phyloP scores from a whole-genome alignment of 1,140 invertebrate species.

The Hyles euphorbiae region DNA sequence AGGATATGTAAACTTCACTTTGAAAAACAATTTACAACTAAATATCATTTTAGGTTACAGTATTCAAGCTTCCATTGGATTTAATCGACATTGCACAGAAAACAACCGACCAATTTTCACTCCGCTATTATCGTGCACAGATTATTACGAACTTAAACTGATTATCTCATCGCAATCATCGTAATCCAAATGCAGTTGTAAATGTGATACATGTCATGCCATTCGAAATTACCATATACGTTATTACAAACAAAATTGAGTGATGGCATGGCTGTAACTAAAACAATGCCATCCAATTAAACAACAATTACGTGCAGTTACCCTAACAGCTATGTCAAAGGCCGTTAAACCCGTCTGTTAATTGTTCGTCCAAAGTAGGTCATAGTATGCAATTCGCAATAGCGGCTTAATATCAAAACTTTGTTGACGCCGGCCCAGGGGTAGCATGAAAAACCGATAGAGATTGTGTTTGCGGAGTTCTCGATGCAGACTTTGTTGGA shows the following conservation, averaged over 20 bases:
- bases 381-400: constrained; percentile 27
- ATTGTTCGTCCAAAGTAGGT: constrained; percentile 31
- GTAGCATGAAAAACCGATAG: constrained; percentile 20
- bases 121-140: too few species aligned
- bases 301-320: constrained; percentile 19
- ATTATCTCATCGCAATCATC: too few species aligned
- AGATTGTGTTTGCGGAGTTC: constrained; percentile 26
- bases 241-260: constrained; percentile 5
- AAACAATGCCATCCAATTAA: constrained; percentile 22
- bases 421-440: constrained; percentile 35
- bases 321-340: constrained; percentile 25
- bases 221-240: constrained; percentile 2
- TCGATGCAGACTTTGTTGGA: neutral
- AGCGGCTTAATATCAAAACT: constrained; percentile 36
- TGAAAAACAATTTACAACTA: too few species aligned
- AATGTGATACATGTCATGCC: neutral
- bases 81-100: too few species aligned
- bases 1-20: too few species aligned
- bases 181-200: too few species aligned
- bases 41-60: too few species aligned
- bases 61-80: too few species aligned
- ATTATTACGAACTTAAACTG: too few species aligned
- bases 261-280: constrained; percentile 15
- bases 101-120: too few species aligned
- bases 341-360: constrained; percentile 25